Conservation (phyloP, 2,797 vertebrate genomes). For the Schizothorax lantsangensis region DNA sequence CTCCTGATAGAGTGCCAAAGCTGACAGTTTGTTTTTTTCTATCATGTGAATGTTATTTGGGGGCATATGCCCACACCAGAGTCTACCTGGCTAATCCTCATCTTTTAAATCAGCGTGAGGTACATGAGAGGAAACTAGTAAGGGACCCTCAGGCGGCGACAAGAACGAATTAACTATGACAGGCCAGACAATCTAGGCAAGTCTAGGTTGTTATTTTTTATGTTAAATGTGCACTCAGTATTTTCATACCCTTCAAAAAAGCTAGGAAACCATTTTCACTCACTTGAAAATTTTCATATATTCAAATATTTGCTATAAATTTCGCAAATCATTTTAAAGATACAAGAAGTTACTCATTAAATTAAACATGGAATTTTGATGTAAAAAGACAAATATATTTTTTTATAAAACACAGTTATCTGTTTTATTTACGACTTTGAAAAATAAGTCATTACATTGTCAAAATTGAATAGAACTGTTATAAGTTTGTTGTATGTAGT, state of each 20-base stretch:
- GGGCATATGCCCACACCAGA: not conserved
- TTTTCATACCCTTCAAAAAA: not conserved
- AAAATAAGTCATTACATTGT: not conserved
- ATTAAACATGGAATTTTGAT: not conserved
- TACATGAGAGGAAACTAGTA: constrained; percentile 1
- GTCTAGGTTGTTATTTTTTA: not conserved
- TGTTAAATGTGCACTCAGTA: not conserved
- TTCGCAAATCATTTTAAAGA: not conserved
- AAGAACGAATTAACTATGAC: not conserved
- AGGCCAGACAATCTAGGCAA: not conserved
- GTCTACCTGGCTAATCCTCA: not conserved
- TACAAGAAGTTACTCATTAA: not conserved
- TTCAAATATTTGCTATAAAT: not conserved
- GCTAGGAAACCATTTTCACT: not conserved
- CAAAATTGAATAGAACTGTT: not conserved
- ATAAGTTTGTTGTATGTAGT: not conserved
- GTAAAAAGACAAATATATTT: not conserved
- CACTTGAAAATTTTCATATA: too few species aligned
- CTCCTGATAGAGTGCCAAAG: not conserved
- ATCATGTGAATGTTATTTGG: not conserved
- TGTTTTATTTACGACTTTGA: not conserved
- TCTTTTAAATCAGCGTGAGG: not conserved
- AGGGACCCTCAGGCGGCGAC: not conserved
- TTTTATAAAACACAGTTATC: not conserved
- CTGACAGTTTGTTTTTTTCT: not conserved